Evolutionary conservation across 2,888 invertebrate genomes (phyloP), one percentile per base, ranked within the genome.

Genomic region (Lasioglossum vierecki): DNA sequence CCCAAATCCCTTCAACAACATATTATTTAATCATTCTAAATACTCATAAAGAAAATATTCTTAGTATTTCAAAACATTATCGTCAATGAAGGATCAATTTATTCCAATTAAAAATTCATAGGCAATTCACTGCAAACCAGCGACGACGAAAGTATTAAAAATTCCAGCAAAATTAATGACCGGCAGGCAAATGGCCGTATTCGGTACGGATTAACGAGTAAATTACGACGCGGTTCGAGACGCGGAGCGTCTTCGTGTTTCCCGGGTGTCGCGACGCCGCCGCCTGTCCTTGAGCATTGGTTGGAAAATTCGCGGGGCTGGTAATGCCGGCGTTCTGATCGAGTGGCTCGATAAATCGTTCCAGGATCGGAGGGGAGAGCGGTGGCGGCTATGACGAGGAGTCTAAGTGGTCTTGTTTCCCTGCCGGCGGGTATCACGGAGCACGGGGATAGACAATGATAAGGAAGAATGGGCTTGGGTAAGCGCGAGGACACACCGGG

Each of bases 381-480:
- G 18, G 72, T 53, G 74, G 15, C 70, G 80, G 35, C 85, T 87
- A 87, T 84, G 89, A 89, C 82, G 83, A 80, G 60, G 63, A 82
- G 57, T 79, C 72, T 30, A 49, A 73, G 73, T 80, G 41, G 76
- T 87, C 84, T 82, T 80, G 80, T 84, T 86, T 76, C 75, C 49
- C 66, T 75, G 80, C 75, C 79, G 49, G 53, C 74, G 80, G 81
- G 80, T 89, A 84, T 82, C 83, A 71, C 88, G 83, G 77, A 60
- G 73, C 84, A 78, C 63, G 75, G 83, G 82, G 85, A 81, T 80
- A 87, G 90, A 90, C 91, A 91, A 92, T 90, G 92, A 92, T 91
- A 92, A 92, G 91, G 89, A 91, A 88, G 91, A 91, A 91, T 87
- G 89, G 87, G 79, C 78, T 77, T 77, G 80, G 84, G 84, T 88